Percentiles rank a stretch among this genome's conserved stretches.
Conservation (phyloP, 2,797 vertebrate species). For the Sphenopsis melanotis region DNA sequence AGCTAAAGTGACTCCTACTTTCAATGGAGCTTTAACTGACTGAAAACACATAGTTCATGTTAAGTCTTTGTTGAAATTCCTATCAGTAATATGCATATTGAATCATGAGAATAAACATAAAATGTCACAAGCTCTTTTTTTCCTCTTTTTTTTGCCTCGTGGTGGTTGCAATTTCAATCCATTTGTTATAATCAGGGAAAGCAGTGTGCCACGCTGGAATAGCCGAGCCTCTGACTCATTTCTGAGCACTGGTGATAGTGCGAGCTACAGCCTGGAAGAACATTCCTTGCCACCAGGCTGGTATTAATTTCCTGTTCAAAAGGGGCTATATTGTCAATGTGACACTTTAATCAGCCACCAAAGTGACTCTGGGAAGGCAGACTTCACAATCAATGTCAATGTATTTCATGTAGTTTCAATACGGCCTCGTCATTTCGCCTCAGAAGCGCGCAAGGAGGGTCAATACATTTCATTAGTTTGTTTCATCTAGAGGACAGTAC, state of each 20-base stretch:
- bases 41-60: constrained; percentile 30
- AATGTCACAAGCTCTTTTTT: background rate
- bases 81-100: constrained; percentile 46
- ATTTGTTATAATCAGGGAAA: constrained; percentile 40
- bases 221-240: constrained; percentile 15
- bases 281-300: constrained; percentile 68
- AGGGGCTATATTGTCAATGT: constrained; percentile 72
- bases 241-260: constrained; percentile 47
- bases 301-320: constrained; percentile 80
- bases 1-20: constrained; percentile 27
- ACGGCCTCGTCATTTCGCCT: constrained; percentile 70
- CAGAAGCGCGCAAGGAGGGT: constrained; percentile 71
- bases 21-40: constrained; percentile 27
- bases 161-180: constrained; percentile 31
- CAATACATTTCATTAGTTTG: constrained; percentile 80
- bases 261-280: constrained; percentile 40
- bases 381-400: constrained; percentile 77
- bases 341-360: constrained; percentile 78
- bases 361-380: constrained; percentile 67
- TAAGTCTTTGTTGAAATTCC: constrained; percentile 50
- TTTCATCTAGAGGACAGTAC: constrained; percentile 74
- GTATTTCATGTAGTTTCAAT: constrained; percentile 68
- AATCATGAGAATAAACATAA: constrained; percentile 25
- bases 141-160: background rate
- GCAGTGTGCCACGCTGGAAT: background rate